Conservation (phyloP, 2,888 invertebrate species). For the Sarcophaga rosellei region DNA sequence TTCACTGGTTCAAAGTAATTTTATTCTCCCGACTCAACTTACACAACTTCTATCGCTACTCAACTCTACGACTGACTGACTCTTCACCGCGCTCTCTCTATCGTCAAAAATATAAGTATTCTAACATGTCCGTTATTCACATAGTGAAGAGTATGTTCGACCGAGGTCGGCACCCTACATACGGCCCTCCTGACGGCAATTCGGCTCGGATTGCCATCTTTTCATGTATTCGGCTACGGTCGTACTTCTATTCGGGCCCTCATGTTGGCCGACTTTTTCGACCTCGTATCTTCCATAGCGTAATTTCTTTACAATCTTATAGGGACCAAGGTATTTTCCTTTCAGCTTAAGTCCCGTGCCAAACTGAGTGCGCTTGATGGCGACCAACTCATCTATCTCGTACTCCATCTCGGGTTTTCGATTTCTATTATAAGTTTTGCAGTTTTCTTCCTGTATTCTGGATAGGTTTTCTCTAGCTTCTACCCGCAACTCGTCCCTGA, state of each 20-base stretch:
- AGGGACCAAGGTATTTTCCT: slow-evolving; percentile 53
- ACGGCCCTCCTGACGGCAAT: slow-evolving; percentile 69
- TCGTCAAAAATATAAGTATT: too few species aligned
- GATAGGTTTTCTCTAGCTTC: slow-evolving; percentile 1
- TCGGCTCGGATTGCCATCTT: slow-evolving; percentile 36
- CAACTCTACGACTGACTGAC: too few species aligned
- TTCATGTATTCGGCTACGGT: slow-evolving; percentile 37
- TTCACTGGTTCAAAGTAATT: too few species aligned
- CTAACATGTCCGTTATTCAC: too few species aligned
- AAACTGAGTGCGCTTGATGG: slow-evolving; percentile 61
- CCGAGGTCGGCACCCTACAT: slow-evolving; percentile 36
- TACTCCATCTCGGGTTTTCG: slow-evolving; percentile 33
- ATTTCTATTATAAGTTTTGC: slow-evolving; percentile 12
- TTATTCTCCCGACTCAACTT: too few species aligned
- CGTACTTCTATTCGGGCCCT: slow-evolving; percentile 11
- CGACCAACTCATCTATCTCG: slow-evolving; percentile 38
- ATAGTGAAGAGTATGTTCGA: too few species aligned
- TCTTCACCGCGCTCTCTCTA: too few species aligned
- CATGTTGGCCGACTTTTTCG: slow-evolving; percentile 30
- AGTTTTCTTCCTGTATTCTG: slow-evolving; percentile 19
- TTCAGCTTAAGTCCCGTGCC: slow-evolving; percentile 50
- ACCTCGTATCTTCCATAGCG: slow-evolving; percentile 33
- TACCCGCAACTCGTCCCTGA: background rate
- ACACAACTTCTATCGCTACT: too few species aligned
- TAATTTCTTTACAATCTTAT: slow-evolving; percentile 33